Evolutionary conservation across 2,797 vertebrate genomes (phyloP).

Genomic region (Tinamus major): DNA sequence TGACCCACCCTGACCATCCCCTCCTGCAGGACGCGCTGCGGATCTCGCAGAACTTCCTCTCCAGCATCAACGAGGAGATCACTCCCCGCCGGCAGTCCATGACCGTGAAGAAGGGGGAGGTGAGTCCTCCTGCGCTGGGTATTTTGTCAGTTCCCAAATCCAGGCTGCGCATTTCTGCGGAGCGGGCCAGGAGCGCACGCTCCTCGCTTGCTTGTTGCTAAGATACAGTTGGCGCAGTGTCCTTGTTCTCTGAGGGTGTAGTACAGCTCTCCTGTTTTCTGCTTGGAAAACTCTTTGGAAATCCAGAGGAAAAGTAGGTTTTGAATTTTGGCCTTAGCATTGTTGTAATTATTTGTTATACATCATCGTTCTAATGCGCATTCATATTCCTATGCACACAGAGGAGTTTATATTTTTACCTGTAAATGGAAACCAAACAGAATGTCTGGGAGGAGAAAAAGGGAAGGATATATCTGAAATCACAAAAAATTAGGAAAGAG

Average conservation of each 20-base stretch:
- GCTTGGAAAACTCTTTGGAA: conserved; percentile 8
- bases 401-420: background rate
- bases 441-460: background rate
- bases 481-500: background rate
- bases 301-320: background rate
- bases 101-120: conserved; percentile 97
- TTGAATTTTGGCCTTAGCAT: background rate
- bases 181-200: background rate
- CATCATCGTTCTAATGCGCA: background rate
- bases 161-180: background rate
- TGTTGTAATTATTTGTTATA: background rate
- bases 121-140: conserved; percentile 70
- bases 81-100: conserved; percentile 94
- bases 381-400: background rate
- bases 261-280: conserved; percentile 31
- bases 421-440: background rate
- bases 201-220: conserved; percentile 48
- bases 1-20: conserved; percentile 90
- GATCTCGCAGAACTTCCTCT: conserved; percentile 98
- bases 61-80: conserved; percentile 98
- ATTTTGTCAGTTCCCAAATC: conserved; percentile 16
- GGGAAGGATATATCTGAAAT: background rate
- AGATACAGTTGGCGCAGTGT: conserved; percentile 44
- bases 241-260: conserved; percentile 28
- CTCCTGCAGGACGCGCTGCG: conserved; percentile 94